Evolutionary conservation across 2,113 vertebrate genomes (phyloP).

Genomic region (Erythrocercus mccallii): DNA sequence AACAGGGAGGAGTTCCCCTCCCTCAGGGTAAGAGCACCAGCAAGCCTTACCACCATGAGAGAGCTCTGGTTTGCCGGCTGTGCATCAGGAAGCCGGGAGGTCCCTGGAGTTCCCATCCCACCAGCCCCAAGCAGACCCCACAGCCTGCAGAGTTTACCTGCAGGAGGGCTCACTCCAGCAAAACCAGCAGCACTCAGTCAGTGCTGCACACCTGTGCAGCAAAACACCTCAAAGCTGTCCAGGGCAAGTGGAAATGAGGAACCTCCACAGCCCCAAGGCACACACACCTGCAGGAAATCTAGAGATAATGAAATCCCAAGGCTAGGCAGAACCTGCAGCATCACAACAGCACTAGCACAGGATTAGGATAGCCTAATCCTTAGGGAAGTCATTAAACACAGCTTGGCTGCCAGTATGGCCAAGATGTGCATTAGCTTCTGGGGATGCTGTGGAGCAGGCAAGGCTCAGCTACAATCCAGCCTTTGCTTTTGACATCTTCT

Average conservation of each 20-base stretch:
- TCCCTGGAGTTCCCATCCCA: neutral
- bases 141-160: neutral
- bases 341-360: neutral
- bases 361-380: neutral
- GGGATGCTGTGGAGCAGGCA: neutral
- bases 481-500: neutral
- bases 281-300: neutral
- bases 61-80: neutral
- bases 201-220: neutral
- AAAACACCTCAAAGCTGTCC: neutral
- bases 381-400: conserved; percentile 28
- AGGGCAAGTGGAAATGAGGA: neutral
- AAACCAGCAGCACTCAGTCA: neutral
- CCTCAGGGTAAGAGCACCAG: neutral
- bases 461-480: neutral
- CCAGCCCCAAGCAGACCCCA: neutral
- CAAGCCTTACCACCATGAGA: neutral
- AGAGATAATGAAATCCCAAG: conserved; percentile 2
- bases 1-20: neutral
- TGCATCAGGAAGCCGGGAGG: accelerated
- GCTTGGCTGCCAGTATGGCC: neutral
- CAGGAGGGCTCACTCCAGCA: neutral
- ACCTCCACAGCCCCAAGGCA: neutral
- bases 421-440: neutral
- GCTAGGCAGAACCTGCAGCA: neutral